phyloP scores from a whole-genome alignment of 2,888 invertebrate species.

The Elgonia sp. region DNA sequence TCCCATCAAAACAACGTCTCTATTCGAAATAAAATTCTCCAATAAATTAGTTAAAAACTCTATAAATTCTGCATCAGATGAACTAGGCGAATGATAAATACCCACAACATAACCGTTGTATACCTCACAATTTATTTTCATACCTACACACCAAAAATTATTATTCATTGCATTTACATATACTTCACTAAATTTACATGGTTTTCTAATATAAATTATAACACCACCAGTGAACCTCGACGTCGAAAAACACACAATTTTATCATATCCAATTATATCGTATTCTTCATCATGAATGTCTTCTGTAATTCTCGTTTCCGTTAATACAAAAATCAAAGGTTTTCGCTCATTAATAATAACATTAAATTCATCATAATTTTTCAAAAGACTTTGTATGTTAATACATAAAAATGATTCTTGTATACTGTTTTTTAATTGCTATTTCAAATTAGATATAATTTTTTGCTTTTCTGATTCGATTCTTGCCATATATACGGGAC shows the following conservation, averaged over 20 bases:
- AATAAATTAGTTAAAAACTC: background rate
- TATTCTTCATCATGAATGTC: background rate
- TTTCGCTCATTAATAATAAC: background rate
- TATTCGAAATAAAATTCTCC: background rate
- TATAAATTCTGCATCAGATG: background rate
- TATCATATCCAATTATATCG: background rate
- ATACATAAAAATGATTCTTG: background rate
- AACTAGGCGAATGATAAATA: conserved; percentile 1
- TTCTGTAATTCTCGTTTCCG: background rate
- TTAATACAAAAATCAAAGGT: background rate
- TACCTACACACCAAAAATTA: background rate
- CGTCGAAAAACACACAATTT: background rate
- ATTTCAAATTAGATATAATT: background rate
- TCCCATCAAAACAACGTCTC: background rate
- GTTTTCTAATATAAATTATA: background rate
- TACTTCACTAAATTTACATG: background rate
- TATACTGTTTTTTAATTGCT: background rate
- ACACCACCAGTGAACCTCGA: background rate
- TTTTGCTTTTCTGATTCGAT: background rate
- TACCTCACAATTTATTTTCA: background rate
- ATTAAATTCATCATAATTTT: background rate
- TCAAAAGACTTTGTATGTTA: background rate
- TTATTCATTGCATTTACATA: background rate
- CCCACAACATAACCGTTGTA: background rate
- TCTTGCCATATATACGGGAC: background rate